phyloP scores from a whole-genome alignment of 1,140 invertebrate species.

The Stratiolaelaps scimitus region DNA sequence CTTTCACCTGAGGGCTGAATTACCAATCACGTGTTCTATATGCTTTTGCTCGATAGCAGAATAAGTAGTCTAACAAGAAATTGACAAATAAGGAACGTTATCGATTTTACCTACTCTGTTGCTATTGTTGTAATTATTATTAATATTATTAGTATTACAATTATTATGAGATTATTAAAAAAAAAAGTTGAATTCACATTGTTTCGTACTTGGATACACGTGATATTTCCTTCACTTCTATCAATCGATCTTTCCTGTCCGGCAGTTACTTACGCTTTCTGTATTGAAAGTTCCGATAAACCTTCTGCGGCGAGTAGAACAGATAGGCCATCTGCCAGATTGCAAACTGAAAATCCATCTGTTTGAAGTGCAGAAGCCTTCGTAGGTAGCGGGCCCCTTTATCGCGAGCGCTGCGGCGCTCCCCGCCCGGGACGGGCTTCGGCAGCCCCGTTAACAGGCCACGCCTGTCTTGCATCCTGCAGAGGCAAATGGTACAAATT shows the following conservation, averaged over 20 bases:
- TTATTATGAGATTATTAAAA: not conserved
- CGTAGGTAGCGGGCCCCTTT: slow-evolving; percentile 85
- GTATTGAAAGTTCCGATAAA: slow-evolving; percentile 95
- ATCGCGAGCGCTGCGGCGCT: not conserved
- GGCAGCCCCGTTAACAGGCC: slow-evolving; percentile 15
- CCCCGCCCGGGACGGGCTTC: slow-evolving; percentile 6
- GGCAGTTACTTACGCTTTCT: slow-evolving; percentile 70
- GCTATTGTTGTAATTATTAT: no score
- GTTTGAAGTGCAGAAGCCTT: slow-evolving; percentile 78
- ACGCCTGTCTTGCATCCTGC: slow-evolving; percentile 1
- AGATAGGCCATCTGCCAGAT: slow-evolving; percentile 97
- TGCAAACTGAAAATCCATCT: slow-evolving; percentile 99
- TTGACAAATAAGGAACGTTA: no score
- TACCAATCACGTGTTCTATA: no score
- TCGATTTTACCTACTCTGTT: no score
- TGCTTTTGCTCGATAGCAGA: no score
- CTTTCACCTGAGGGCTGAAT: no score
- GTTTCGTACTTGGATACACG: not conserved
- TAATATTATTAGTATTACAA: not conserved
- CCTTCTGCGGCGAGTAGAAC: slow-evolving; percentile 88
- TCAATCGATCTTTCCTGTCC: slow-evolving; percentile 25
- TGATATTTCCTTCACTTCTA: slow-evolving; percentile 4
- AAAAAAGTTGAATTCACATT: no score
- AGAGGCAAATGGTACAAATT: no score
- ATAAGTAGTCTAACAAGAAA: no score